Percentiles rank a stretch among this genome's conserved stretches.
These are phyloP conservation scores for Nomada flava DNA, from an alignment of 2,888 invertebrate genomes.

Conservation along the genomic window DNA sequence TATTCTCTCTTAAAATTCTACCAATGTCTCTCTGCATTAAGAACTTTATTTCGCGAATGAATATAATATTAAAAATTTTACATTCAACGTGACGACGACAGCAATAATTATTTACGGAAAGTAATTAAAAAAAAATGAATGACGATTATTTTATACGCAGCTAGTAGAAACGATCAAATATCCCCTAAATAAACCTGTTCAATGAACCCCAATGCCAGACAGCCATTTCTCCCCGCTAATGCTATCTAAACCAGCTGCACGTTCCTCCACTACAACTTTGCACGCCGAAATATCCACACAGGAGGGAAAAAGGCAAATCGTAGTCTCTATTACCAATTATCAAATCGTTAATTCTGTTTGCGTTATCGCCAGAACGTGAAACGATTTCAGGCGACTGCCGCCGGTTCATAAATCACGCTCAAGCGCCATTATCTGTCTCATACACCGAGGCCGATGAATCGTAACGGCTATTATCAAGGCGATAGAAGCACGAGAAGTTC, in stretches of 20 bases:
- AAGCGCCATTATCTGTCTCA: constrained; percentile 53
- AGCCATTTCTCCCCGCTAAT: neutral
- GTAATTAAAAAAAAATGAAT: no score
- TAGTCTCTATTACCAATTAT: constrained; percentile 46
- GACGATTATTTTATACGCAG: no score
- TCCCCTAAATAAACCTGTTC: neutral
- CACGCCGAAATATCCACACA: neutral
- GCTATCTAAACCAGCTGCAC: neutral
- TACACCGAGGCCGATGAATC: constrained; percentile 52
- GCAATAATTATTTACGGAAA: no score
- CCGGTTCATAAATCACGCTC: constrained; percentile 42
- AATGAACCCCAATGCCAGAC: neutral
- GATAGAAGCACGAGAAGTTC: constrained; percentile 58
- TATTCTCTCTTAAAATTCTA: neutral
- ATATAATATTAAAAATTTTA: no score
- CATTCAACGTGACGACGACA: no score
- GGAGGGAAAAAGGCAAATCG: constrained; percentile 30
- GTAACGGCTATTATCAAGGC: constrained; percentile 56
- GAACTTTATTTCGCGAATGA: no score
- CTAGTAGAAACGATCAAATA: no score
- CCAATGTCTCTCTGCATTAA: neutral
- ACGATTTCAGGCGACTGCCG: constrained; percentile 50
- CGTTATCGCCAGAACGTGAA: constrained; percentile 53
- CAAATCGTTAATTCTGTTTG: constrained; percentile 54
- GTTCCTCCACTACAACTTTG: constrained; percentile 1